A percentile compares a stretch with the other conserved stretches of the same genome.
Conservation (phyloP, 2,113 vertebrate genomes). For the Cichladusa arquata region DNA sequence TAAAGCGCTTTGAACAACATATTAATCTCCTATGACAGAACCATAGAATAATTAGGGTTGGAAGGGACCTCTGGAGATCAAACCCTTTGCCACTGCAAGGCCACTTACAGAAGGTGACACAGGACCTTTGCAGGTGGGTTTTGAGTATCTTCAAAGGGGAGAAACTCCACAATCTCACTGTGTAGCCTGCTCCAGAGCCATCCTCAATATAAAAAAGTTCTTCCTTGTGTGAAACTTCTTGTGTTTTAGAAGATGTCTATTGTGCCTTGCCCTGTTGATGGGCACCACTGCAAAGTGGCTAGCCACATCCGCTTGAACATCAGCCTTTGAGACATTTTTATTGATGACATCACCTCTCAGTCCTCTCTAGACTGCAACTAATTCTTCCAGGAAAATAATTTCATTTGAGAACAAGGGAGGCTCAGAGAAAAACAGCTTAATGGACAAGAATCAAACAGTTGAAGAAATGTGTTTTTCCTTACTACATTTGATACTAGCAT, state of each 20-base stretch:
- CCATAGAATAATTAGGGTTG: background rate
- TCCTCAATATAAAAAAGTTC: background rate
- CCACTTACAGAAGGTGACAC: background rate
- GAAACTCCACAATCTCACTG: background rate
- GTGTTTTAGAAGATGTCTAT: background rate
- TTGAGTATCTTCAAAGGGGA: background rate
- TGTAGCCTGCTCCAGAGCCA: background rate
- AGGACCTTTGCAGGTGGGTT: background rate
- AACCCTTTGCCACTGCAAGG: fast-evolving
- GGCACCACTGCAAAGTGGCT: background rate
- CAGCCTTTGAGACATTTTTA: background rate
- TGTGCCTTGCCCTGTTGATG: background rate
- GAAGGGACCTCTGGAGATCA: background rate
- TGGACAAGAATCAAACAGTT: background rate
- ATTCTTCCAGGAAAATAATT: background rate
- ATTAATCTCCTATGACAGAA: background rate
- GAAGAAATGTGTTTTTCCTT: background rate
- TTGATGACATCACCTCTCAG: background rate
- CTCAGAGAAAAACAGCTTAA: background rate
- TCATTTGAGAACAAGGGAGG: background rate
- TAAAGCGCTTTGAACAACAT: background rate
- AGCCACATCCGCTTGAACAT: background rate
- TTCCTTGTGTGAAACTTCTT: background rate
- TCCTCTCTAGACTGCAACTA: background rate
- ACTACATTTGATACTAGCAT: background rate